Base-by-base conservation (phyloP, 1,140 invertebrate genomes). In the Microplitis mediator region DNA sequence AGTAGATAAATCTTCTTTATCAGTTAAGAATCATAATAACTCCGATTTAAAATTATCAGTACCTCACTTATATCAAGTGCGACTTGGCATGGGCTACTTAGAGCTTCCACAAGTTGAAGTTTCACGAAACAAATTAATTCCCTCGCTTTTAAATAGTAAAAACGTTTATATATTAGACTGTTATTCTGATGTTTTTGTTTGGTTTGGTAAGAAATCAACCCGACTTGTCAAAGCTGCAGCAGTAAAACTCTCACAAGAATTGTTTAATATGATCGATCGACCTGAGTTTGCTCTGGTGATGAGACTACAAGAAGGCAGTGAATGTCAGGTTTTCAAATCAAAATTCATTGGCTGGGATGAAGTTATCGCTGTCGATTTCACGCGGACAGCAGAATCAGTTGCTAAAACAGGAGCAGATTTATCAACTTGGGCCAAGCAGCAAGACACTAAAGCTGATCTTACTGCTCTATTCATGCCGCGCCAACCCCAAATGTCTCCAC, bases 321-420 rank as follows among this genome's bases (percentile, higher is more conserved):
- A 94, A 82, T 91, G 92, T 62, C 92, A 97, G 90, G 93, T 99
- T 71, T 99, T 99, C 86, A 99, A 99, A 88, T 95, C 94, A 3
- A 99, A 99, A 86, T 99, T 99, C 86, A 88, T 91, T 61, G 97
- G 95, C 8, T 99, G 98, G 98, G 98, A 99, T 85, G 98, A 99
- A 89, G 97, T 99, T 0, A 97, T 99, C 75, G 97, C 97, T 1
- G 98, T 99, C 4, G 98, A 99, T 89, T 99, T 98, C 83, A 99
- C 98, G 9, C 91, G 98, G 76, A 99, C 98, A 2, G 97, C 98
- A 0, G 97, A 98, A 84, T 99, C 97, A 1, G 98, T 99, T 0
- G 93, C 94, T 35, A 93, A 96, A 81, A 97, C 98, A 68, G 98
- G 98, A 11, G 97, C 96, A 5, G 97, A 99, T 88, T 89, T 99